Evolutionary conservation across 2,888 invertebrate genomes (phyloP), one percentile per base, ranked within the genome.

Genomic region (Coecobrya sp.): DNA sequence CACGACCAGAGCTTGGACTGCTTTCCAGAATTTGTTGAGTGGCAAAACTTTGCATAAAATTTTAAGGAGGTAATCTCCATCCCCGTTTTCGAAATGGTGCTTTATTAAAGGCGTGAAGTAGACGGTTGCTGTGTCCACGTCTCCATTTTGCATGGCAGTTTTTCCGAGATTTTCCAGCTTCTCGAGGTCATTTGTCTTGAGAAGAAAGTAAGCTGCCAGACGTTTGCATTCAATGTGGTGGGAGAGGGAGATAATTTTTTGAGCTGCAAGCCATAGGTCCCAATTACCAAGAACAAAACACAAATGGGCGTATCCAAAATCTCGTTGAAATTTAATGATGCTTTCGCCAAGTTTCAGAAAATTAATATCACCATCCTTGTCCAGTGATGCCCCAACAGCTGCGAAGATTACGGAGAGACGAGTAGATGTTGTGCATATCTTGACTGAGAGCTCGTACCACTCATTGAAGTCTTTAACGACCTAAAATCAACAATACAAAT

Each of bases 261-360:
- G 8, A 16, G 82, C 82, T 0, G 27, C 30, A 13, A n/a, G 11
- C 1, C 7, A n/a, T 3, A 82, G n/a, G 59, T 82, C 82, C 5
- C 82, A 82, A n/a, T 36, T 59, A 0, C 82, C 82, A 10, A 82
- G 11, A 8, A 27, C n/a, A n/a, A 82, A 82, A 19, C 55, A 52
- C 0, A 82, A 1, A 19, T 82, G 82, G 30, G 82, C 82, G 59
- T 27, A 52, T 0, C 19, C 59, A 16, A 27, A 16, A 5, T 82
- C n/a, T 22, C 25, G 5, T 25, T 59, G 0, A 3, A 1, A 55
- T 30, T 55, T 49, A 42, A 55, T 52, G 1, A 52, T 27, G 22
- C 7, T n/a, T 82, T 82, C 49, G 1, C 82, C 82, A 0, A 82
- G 82, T 10, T 10, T 3, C 1, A 52, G n/a, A 22, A 49, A 49